Conservation (phyloP, 2,797 vertebrate genomes). For the Moxostoma hubbsi region DNA sequence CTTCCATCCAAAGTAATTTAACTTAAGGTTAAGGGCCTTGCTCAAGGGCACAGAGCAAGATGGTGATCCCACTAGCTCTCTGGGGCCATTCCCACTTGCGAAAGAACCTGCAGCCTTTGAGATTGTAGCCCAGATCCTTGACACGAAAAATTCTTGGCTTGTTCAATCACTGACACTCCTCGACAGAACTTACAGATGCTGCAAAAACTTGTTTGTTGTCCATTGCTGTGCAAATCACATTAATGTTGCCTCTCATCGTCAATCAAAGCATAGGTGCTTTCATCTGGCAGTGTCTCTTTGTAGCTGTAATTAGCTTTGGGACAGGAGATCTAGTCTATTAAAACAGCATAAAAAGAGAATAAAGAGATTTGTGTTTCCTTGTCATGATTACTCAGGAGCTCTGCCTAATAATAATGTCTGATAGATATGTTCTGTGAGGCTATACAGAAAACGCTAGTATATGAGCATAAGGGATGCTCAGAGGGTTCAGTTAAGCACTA, state of each 20-base stretch:
- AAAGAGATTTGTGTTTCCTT: conserved; percentile 57
- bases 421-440: conserved; percentile 56
- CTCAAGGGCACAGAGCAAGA: conserved; percentile 33
- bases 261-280: conserved; percentile 58
- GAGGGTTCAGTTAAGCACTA: no score
- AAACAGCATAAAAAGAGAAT: conserved; percentile 53
- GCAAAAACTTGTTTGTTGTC: conserved; percentile 52
- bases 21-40: conserved; percentile 35
- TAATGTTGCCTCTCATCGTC: conserved; percentile 54
- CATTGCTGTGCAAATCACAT: conserved; percentile 59
- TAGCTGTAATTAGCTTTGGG: conserved; percentile 62
- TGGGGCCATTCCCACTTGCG: conserved; percentile 6
- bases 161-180: conserved; percentile 17
- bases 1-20: conserved; percentile 26
- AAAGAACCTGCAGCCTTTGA: conserved; percentile 36
- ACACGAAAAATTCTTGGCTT: background rate
- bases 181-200: conserved; percentile 34
- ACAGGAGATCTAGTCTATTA: conserved; percentile 62
- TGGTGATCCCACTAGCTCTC: conserved; percentile 25
- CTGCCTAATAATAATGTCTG: conserved; percentile 47
- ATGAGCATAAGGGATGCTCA: no score
- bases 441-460: conserved; percentile 19
- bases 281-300: conserved; percentile 60
- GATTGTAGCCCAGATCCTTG: background rate
- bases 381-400: conserved; percentile 31